Evolutionary conservation across 92 coral and sea anemone genomes (phyloP), one percentile per base, ranked within the genome.

Genomic region (Chrysogorgia sp.): DNA sequence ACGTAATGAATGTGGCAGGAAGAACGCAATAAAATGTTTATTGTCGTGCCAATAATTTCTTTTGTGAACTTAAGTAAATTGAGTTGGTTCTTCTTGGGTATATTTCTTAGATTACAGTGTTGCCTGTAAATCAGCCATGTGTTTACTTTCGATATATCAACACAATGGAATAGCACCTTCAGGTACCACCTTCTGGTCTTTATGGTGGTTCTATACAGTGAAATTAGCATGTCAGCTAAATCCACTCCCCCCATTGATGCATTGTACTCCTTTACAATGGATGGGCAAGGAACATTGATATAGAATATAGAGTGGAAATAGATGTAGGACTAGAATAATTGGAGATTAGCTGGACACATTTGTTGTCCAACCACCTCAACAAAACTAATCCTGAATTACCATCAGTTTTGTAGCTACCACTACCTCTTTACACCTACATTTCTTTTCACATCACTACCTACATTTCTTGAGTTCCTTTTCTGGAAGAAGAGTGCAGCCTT

Each of bases 101-200:
- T 48, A 7, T 29, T 63, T 28, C 19, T 63, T 25, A 14, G 69
- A 8, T 63, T 28, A 33, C 43, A 20, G 17, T 63, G 22, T 15
- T 48, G 47, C 10, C 69, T 41, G 22, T 63, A 63, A 10, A 63
- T 19, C 41, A 63, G 23, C 69, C 69, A 63, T 21, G 69, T 48
- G 35, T 63, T 63, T 23, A 63, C 69, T 33, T 63, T 63, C 17
- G 69, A 41, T 23, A 63, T 63, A 33, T 63, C 69, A n/a, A n/a
- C n/a, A n/a, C n/a, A n/a, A n/a, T n/a, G n/a, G n/a, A n/a, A n/a
- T n/a, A n/a, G n/a, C n/a, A n/a, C n/a, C n/a, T n/a, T n/a, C n/a
- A n/a, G n/a, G n/a, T n/a, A n/a, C n/a, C n/a, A n/a, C n/a, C n/a
- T n/a, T n/a, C n/a, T n/a, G n/a, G n/a, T n/a, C n/a, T n/a, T n/a